These are phyloP conservation scores for Alces alces DNA, from an alignment of 2,113 vertebrate species.

Conservation along the genomic window DNA sequence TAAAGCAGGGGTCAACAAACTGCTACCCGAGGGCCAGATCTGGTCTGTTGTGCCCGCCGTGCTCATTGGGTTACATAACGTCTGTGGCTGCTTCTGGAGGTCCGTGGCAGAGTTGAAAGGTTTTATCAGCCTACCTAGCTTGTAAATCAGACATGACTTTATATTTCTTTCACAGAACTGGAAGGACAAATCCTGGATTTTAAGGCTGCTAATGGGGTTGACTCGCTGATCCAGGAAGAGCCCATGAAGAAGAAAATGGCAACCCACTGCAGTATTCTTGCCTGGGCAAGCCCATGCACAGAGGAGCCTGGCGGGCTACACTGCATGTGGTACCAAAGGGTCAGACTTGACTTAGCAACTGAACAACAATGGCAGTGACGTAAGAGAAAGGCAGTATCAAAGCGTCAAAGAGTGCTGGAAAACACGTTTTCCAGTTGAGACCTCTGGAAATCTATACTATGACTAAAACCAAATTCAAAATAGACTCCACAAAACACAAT, in stretches of 20 bases:
- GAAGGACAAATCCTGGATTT: neutral
- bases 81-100: neutral
- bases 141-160: neutral
- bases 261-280: neutral
- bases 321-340: neutral
- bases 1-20: neutral
- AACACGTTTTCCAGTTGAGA: neutral
- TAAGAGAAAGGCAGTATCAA: neutral
- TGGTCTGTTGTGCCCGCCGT: accelerated
- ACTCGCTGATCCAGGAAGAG: neutral
- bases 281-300: neutral
- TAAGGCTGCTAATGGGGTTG: neutral
- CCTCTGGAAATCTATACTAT: neutral
- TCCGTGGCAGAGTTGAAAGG: neutral
- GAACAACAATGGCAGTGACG: neutral
- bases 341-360: neutral
- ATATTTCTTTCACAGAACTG: neutral
- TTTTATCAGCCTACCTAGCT: neutral
- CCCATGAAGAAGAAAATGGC: neutral
- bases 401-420: neutral
- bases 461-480: neutral
- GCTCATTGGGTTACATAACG: neutral
- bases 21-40: neutral
- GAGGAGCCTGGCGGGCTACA: neutral
- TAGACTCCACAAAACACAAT: neutral